Percentiles rank a stretch among this genome's conserved stretches.
Evolutionary conservation across 2,888 invertebrate genomes (phyloP).

Genomic region (Catocala sponsa): DNA sequence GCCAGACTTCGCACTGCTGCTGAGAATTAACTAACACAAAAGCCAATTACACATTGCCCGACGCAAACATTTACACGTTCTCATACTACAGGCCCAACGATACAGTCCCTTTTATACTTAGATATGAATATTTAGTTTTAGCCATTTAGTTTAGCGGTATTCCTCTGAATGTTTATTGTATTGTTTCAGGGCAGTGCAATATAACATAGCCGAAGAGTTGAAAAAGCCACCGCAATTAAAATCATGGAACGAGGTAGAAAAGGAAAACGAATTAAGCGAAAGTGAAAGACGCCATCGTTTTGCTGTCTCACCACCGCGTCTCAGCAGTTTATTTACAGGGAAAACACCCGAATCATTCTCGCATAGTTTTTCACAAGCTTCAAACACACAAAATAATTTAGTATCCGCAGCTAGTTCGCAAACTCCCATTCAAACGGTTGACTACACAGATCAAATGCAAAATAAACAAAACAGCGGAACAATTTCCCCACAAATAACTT

Average conservation of each 20-base stretch:
- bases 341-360: conserved; percentile 84
- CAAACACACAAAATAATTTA: conserved; percentile 71
- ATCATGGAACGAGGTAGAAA: conserved; percentile 73
- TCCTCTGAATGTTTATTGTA: conserved; percentile 12
- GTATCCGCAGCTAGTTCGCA: conserved; percentile 69
- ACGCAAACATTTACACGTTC: no score
- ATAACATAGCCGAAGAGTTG: conserved; percentile 83
- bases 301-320: conserved; percentile 58
- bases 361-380: conserved; percentile 68
- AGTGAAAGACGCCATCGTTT: conserved; percentile 61
- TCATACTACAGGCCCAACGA: no score
- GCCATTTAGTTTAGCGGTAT: no score
- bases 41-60: no score
- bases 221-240: conserved; percentile 75
- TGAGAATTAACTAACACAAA: no score
- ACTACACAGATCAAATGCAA: conserved; percentile 70
- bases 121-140: no score
- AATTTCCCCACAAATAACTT: conserved; percentile 82
- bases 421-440: conserved; percentile 67
- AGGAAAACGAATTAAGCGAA: conserved; percentile 65
- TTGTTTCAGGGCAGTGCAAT: conserved; percentile 75
- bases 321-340: conserved; percentile 74
- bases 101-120: no score
- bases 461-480: conserved; percentile 67
- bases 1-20: no score